Base-by-base conservation (phyloP, 92 coral and sea anemone species). In the Palythoa caribaeorum region DNA sequence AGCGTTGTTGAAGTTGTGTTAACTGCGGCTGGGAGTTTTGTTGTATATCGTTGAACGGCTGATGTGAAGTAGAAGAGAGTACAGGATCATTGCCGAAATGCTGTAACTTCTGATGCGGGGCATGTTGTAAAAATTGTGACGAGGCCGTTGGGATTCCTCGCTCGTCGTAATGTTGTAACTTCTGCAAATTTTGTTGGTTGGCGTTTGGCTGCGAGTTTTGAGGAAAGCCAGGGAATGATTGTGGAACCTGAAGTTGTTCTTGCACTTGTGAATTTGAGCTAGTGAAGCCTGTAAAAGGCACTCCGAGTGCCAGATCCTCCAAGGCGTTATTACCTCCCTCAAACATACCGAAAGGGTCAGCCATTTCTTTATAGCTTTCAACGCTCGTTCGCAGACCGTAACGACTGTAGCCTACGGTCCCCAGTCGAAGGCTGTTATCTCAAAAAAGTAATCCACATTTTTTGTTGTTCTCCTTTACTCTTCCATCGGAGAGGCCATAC, bases 311-410 rank as follows among this genome's bases (percentile, higher is more conserved):
- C 87, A 92, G 83, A 84, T 95, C 98, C 36, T 95, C 98, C 73
- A 95, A 83, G 21, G 93, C 91, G 76, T 89, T 90, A 83, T 87
- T 93, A 55, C 92, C 93, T 87, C 96, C 92, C 74, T 95, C 98
- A 62, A 95, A 95, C 83, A 95, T 95, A 72, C 98, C 96, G 84
- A 94, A 95, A 79, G 96, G 98, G 88, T 95, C 98, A 74, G 98
- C 98, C 98, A 95, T 95, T 83, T 74, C 47, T 47, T 15, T 10
- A 68, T 66, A 38, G 60, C 63, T 81, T 81, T 81, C 76, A 47
- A 70, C 86, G 66, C 66, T 81, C 86, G 86, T 65, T 81, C 60
- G 76, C 74, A 70, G 76, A 66, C 86, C 86, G 86, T 66, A 81
- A 65, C 86, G 76, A 68, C 62, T 47, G 37, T 28, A 47, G 76